These are phyloP conservation scores for Brachyhypopomus occidentalis DNA, from an alignment of 2,113 vertebrate genomes.

Conservation along the genomic window DNA sequence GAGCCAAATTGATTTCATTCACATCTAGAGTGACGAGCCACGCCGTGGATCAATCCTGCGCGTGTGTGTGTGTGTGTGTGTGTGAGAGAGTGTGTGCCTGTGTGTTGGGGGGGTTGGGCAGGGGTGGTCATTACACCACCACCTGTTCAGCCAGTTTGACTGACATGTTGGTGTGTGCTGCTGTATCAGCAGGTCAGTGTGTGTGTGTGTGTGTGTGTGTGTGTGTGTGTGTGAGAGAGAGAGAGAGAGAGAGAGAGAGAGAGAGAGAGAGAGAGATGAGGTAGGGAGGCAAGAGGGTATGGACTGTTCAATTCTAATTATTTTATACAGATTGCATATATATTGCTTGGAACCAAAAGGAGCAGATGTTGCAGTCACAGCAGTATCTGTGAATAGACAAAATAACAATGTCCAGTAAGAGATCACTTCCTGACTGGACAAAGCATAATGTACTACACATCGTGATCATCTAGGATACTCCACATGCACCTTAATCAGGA, in stretches of 20 bases:
- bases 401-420: neutral
- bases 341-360: slow-evolving; percentile 33
- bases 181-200: slow-evolving; percentile 78
- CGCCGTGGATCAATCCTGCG: slow-evolving; percentile 27
- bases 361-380: slow-evolving; percentile 43
- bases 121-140: slow-evolving; percentile 67
- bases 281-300: slow-evolving; percentile 1
- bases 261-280: slow-evolving; percentile 21
- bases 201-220: slow-evolving; percentile 31
- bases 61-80: slow-evolving; percentile 31
- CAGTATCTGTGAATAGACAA: neutral
- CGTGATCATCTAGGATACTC: neutral
- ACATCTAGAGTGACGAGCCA: slow-evolving; percentile 5
- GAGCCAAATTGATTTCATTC: neutral
- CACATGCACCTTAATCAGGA: neutral
- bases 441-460: neutral
- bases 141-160: slow-evolving; percentile 78
- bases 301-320: slow-evolving; percentile 43
- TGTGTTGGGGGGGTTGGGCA: slow-evolving; percentile 52
- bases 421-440: neutral
- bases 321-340: slow-evolving; percentile 47
- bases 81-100: slow-evolving; percentile 16
- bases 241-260: neutral
- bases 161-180: slow-evolving; percentile 78
- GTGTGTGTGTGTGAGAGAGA: slow-evolving; percentile 9